Conservation (phyloP, 2,797 vertebrate species). For the Austrolebias charrua region DNA sequence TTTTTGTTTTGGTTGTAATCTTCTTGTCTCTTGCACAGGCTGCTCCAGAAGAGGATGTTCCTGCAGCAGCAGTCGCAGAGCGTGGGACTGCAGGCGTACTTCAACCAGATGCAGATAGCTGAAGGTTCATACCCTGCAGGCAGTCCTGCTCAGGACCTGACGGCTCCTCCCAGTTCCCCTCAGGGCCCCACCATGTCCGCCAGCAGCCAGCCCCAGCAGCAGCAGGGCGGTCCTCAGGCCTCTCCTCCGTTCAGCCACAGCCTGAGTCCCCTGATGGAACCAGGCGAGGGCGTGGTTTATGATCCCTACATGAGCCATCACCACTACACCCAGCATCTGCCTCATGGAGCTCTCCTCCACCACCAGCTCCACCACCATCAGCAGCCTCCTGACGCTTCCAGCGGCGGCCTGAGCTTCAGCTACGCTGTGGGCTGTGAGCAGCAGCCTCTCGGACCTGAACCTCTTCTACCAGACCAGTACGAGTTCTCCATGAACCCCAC, state of each 20-base stretch:
- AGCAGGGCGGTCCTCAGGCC: constrained; percentile 64
- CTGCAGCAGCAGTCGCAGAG: constrained; percentile 94
- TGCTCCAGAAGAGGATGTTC: constrained; percentile 95
- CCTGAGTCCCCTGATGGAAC: constrained; percentile 87
- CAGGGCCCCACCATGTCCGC: constrained; percentile 61
- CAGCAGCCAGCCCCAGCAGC: constrained; percentile 66
- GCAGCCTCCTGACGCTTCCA: constrained; percentile 60
- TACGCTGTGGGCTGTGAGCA: constrained; percentile 81
- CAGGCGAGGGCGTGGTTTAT: constrained; percentile 82
- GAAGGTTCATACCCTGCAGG: constrained; percentile 84
- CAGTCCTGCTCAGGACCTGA: constrained; percentile 66
- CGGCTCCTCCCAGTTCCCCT: constrained; percentile 69
- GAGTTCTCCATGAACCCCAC: constrained; percentile 81
- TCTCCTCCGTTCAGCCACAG: constrained; percentile 67
- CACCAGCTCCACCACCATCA: constrained; percentile 62
- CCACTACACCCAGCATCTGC: constrained; percentile 67
- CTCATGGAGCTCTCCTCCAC: constrained; percentile 59
- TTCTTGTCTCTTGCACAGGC: constrained; percentile 71
- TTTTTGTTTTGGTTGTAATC: neutral
- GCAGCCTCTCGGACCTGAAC: constrained; percentile 66
- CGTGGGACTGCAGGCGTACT: constrained; percentile 87
- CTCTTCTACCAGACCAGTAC: constrained; percentile 77
- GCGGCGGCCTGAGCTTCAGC: constrained; percentile 71
- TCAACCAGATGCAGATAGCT: constrained; percentile 99
- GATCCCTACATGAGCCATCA: constrained; percentile 85